Percentiles rank a stretch among this genome's conserved stretches.
Evolutionary conservation across 2,797 vertebrate genomes (phyloP).

Genomic region (Galago senegalensis): DNA sequence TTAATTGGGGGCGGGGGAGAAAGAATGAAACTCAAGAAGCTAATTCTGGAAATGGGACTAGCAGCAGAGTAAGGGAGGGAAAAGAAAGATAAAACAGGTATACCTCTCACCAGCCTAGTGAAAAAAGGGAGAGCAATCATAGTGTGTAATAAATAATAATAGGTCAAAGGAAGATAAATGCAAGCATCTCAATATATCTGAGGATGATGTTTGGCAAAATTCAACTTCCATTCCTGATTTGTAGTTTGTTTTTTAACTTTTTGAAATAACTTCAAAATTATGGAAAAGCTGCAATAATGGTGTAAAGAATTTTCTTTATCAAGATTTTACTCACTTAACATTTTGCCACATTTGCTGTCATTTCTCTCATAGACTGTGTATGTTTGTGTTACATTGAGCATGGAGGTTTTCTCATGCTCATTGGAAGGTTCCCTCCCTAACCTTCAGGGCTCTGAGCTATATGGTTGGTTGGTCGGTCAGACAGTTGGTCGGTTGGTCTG

Average conservation of each 20-base stretch:
- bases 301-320: not conserved
- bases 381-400: not conserved
- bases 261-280: not conserved
- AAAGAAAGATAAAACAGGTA: not conserved
- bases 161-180: not conserved
- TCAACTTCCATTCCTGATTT: no score
- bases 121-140: no score
- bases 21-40: not conserved
- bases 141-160: fast-evolving
- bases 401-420: not conserved
- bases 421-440: no score
- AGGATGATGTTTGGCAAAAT: not conserved
- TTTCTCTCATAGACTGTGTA: fast-evolving
- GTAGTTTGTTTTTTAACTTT: not conserved
- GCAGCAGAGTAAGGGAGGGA: fast-evolving
- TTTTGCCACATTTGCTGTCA: not conserved
- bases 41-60: not conserved
- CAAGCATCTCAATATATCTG: not conserved
- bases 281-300: not conserved
- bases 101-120: not conserved
- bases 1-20: not conserved
- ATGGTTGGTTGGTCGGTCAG: not conserved
- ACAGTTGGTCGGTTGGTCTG: not conserved
- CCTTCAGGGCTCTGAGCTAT: not conserved
- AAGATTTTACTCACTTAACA: not conserved